Conservation (phyloP, 2,113 vertebrate genomes). For the Corvus moneduloides region DNA sequence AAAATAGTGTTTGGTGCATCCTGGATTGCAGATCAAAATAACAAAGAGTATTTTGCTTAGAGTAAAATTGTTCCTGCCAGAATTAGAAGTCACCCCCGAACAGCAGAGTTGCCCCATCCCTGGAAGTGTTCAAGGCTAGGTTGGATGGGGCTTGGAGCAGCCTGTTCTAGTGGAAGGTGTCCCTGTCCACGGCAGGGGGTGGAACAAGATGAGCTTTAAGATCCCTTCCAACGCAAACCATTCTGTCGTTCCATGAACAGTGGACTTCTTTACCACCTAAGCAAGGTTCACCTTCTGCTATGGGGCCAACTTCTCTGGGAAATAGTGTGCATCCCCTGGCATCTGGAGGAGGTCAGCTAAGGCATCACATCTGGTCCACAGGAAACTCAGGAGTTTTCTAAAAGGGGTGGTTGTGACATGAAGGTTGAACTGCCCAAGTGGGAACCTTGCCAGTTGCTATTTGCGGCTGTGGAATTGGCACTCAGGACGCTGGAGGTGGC, state of each 20-base stretch:
- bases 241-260: not conserved
- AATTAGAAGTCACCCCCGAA: not conserved
- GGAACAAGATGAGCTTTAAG: not conserved
- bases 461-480: not conserved
- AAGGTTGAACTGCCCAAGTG: not conserved
- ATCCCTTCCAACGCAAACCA: not conserved
- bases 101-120: not conserved
- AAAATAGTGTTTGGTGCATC: not conserved
- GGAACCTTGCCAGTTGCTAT: fast-evolving
- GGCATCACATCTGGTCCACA: not conserved
- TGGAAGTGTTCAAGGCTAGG: not conserved
- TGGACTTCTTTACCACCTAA: not conserved
- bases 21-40: not conserved
- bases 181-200: not conserved
- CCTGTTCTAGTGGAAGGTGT: not conserved
- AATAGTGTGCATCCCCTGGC: not conserved
- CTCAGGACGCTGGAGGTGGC: not conserved
- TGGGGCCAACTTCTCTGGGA: not conserved
- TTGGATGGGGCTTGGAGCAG: not conserved
- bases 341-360: not conserved
- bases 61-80: not conserved
- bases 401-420: not conserved
- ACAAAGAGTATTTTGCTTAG: not conserved
- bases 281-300: fast-evolving
- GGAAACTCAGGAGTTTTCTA: not conserved